Base-by-base conservation (phyloP, 35 echinoderm and acorn worm species). In the Lytechinus variegatus region DNA sequence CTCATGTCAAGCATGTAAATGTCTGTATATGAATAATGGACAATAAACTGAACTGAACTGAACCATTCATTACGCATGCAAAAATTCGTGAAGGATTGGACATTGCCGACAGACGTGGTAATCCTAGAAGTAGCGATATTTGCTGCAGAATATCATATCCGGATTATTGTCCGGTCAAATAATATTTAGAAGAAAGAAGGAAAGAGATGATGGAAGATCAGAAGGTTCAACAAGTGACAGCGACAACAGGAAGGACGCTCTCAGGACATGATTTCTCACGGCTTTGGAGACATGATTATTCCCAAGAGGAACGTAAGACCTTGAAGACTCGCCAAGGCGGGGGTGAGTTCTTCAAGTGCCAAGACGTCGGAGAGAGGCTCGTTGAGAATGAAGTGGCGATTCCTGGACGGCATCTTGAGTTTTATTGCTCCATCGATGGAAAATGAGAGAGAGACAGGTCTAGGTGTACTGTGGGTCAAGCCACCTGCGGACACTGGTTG, bases 321-420 rank as follows among this genome's bases (percentile, higher is more conserved):
- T 79, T 79, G 66, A 79, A 79, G 19, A 19, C 19, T 7, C 66
- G 66, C 19, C 66, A 79, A 24, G 16, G 6, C 14, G 66, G 13
- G 33, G 66, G 19, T 79, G 66, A 79, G 14, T n/a, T 79, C 66
- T 79, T 79, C 6, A 79, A 79, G 66, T 19, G 5, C 27, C 87
- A 10, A 28, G 88, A 4, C 88, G 28, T 54, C 88, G 13, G 9
- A 52, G 52, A 52, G n/a, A 21, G 88, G 88, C 88, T 90, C 88
- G 10, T 90, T 54, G 88, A 90, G 66, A n/a, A 44, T 90, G 52
- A 90, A 90, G 88, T 90, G 88, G 27, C 88, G 88, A 90, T 29
- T 90, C 52, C 88, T 90, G 88, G 13, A 12, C 27, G 66, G 88
- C 33, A 16, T 90, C 88, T 44, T 13, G 88, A 54, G 11, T 52